Conservation (phyloP, 2,113 vertebrate genomes). For the Strix uralensis region DNA sequence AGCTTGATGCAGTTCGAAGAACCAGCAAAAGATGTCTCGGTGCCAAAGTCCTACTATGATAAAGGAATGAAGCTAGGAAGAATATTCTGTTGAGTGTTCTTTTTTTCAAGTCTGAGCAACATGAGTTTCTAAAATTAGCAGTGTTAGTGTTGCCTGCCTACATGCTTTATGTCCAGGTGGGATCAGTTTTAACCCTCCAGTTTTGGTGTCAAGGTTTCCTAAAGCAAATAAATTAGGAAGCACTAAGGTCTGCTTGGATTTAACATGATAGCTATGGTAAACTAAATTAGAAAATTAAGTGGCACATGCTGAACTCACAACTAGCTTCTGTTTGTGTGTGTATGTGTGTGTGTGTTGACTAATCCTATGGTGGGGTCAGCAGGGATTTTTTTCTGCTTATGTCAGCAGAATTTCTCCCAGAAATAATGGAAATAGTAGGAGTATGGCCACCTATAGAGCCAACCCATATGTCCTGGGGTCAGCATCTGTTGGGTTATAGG, state of each 20-base stretch:
- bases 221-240: conserved; percentile 19
- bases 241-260: conserved; percentile 30
- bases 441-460: neutral
- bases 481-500: neutral
- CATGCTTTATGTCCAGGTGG: neutral
- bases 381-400: neutral
- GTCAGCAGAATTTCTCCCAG: conserved; percentile 7
- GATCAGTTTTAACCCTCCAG: conserved; percentile 18
- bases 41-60: neutral
- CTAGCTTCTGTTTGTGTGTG: neutral
- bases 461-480: neutral
- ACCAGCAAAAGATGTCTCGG: neutral
- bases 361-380: neutral
- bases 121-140: conserved; percentile 26
- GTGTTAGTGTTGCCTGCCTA: neutral
- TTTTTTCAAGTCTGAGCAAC: neutral
- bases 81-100: neutral
- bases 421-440: neutral
- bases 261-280: neutral
- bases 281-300: conserved; percentile 24
- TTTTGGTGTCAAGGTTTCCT: conserved; percentile 9
- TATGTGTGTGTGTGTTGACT: neutral
- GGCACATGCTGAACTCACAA: neutral
- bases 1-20: neutral
- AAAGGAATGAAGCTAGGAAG: neutral